Base-by-base conservation (phyloP, 2,113 vertebrate genomes). In the Zosterops borbonicus region DNA sequence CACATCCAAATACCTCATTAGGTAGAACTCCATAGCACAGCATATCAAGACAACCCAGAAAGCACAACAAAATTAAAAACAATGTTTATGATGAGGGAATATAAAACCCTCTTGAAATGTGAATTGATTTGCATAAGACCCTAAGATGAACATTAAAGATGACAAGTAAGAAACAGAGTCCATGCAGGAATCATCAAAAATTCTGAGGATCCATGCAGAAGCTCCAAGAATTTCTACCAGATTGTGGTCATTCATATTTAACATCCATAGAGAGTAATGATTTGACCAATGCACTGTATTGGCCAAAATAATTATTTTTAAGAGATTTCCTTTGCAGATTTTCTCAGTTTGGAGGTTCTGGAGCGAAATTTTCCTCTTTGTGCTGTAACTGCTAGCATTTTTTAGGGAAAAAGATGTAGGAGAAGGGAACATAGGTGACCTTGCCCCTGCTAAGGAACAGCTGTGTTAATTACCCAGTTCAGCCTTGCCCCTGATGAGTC, bases 261-360 rank as follows among this genome's bases (percentile, higher is more conserved):
- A 50, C 15, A 74, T 5, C 7, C 7, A 3, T 2, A 6, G 17
- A 47, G 42, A 31, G 17, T 27, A 42, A 6, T 2, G 2, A 41
- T 21, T 50, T 77, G 28, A 55, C 11, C 20, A 56, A 4, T 59
- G 8, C 4, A 21, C 9, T 42, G 3, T 56, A 12, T 47, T 1
- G 1, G 5, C 24, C 23, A 13, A n/a, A 89, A 64, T 13, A 47
- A 25, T 21, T 6, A 9, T 5, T 75, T 79, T 60, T 33, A 46
- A 33, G 14, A 24, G 5, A 20, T 81, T 75, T 87, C 1, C 0
- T 35, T 59, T 39, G 35, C 22, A 50, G 37, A 29, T 83, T 70
- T 86, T 47, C 44, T 67, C 33, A 21, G 18, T 59, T 78, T 27
- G 28, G 47, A 35, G 35, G 12, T 5, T 25, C 39, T 78, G 47